These are phyloP conservation scores for Catharus ustulatus DNA, from an alignment of 2,797 vertebrate genomes.

Conservation along the genomic window DNA sequence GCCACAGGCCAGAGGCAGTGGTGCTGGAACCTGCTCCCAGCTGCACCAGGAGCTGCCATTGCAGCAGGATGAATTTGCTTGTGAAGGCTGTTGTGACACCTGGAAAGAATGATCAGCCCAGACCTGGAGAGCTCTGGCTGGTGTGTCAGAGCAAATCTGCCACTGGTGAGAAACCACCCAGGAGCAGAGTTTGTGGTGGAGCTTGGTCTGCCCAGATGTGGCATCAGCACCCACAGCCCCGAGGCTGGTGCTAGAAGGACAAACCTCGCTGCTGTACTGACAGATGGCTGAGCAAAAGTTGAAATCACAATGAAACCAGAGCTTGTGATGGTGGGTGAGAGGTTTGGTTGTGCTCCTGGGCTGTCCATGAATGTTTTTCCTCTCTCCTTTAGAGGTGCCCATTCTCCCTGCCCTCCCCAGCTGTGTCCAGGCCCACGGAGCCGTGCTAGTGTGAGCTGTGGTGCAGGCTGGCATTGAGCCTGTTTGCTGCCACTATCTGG, in stretches of 20 bases:
- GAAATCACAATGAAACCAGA: not conserved
- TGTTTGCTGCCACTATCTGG: not conserved
- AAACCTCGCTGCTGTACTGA: not conserved
- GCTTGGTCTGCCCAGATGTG: not conserved
- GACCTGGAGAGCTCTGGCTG: not conserved
- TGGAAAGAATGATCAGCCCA: not conserved
- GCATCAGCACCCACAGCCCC: not conserved
- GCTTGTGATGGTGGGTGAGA: not conserved
- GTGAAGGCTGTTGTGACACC: not conserved
- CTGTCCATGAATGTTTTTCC: not conserved
- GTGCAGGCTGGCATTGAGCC: not conserved
- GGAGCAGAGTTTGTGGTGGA: not conserved
- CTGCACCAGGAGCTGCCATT: not conserved
- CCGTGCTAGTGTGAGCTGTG: not conserved
- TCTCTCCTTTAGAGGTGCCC: not conserved
- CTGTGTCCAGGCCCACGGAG: fast-evolving
- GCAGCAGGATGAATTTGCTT: not conserved
- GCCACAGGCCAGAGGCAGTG: fast-evolving
- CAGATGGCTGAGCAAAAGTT: not conserved
- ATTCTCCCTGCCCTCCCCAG: not conserved
- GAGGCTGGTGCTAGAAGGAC: not conserved
- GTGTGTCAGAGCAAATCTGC: not conserved
- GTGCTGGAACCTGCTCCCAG: not conserved
- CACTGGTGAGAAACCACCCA: not conserved
- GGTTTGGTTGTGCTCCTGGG: not conserved